Base-by-base conservation (phyloP, 2,797 vertebrate genomes). In the Yasuhikotakia modesta region DNA sequence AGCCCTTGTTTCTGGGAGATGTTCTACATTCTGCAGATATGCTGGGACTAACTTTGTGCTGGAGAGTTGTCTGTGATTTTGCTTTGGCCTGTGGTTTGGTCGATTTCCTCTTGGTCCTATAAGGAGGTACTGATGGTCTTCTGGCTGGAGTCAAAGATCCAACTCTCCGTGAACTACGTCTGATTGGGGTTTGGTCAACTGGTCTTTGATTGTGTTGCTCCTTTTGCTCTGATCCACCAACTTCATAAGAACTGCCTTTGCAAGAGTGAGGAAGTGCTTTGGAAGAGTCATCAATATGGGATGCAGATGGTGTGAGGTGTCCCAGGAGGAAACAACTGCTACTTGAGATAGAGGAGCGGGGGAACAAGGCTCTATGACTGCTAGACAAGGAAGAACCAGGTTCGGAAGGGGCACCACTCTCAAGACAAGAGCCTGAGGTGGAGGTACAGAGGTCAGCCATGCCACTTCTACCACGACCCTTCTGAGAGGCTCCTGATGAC, bases 371-470 rank as follows among this genome's bases (percentile, higher is more conserved):
- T 70, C 76, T 84, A 39, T 68, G 79, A 53, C 79, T 79, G 78
- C 85, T 85, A 39, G 85, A 83, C 61, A 82, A 24, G 6, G 88
- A 87, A 48, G 87, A 87, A 39, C 78, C 81, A n/a, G 83, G 82
- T 55, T 88, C 87, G 4, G 85, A 85, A 16, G 88, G 82, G 13
- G 83, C 84, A 1, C 78, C 80, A 14, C 84, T 82, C 45, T 87
- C 85, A 57, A 85, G 64, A 65, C 83, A 85, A 1, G 86, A 87
- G 3, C 70, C 88, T 1, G 87, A 85, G 1, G 78, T 70, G 58
- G 84, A 83, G 21, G 84, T 85, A 30, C 72, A 87, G 65, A 90
- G 85, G 67, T 89, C 91, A 46, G 84, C 85, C 46, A 87, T 79
- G 57, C 57, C 86, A 45, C 84, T 80, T 52, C 89, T 86, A 71